phyloP scores from a whole-genome alignment of 1,140 invertebrate genomes.

The Drosophila gunungcola region DNA sequence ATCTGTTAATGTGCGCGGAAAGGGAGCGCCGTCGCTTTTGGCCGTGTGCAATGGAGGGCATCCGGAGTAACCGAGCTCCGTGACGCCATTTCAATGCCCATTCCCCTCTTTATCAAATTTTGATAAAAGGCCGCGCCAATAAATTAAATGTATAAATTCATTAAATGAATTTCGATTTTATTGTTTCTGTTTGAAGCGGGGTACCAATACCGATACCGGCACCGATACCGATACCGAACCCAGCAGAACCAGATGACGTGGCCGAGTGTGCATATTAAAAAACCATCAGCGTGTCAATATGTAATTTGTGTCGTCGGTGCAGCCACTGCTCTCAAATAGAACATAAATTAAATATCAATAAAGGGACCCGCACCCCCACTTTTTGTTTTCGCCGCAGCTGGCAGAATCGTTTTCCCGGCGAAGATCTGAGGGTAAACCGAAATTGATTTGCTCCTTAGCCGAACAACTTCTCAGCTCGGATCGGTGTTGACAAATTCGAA shows the following conservation, averaged over 20 bases:
- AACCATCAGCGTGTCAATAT: constrained; percentile 82
- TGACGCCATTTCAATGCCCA: constrained; percentile 16
- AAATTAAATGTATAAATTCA: constrained; percentile 83
- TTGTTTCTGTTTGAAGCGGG: constrained; percentile 70
- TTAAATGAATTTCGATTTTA: constrained; percentile 79
- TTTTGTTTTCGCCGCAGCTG: constrained; percentile 11
- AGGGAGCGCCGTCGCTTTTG: constrained; percentile 42
- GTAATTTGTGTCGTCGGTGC: constrained; percentile 76
- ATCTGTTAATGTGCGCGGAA: constrained; percentile 71
- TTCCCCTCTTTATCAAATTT: constrained; percentile 69
- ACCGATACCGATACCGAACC: constrained; percentile 15
- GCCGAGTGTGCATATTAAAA: constrained; percentile 72
- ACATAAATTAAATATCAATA: constrained; percentile 82
- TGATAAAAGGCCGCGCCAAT: constrained; percentile 78
- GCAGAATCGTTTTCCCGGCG: constrained; percentile 17
- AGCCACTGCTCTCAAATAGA: constrained; percentile 56
- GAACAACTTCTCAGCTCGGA: constrained; percentile 46
- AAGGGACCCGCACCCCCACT: constrained; percentile 22
- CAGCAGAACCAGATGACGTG: constrained; percentile 48
- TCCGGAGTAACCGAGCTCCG: constrained; percentile 26
- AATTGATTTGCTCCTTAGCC: constrained; percentile 54
- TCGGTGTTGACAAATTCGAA: constrained; percentile 62
- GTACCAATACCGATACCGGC: constrained; percentile 4
- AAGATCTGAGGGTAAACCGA: constrained; percentile 48
- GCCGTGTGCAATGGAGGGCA: constrained; percentile 67